Evolutionary conservation across 1,140 invertebrate species (phyloP).

Genomic region (Heliothis virescens): DNA sequence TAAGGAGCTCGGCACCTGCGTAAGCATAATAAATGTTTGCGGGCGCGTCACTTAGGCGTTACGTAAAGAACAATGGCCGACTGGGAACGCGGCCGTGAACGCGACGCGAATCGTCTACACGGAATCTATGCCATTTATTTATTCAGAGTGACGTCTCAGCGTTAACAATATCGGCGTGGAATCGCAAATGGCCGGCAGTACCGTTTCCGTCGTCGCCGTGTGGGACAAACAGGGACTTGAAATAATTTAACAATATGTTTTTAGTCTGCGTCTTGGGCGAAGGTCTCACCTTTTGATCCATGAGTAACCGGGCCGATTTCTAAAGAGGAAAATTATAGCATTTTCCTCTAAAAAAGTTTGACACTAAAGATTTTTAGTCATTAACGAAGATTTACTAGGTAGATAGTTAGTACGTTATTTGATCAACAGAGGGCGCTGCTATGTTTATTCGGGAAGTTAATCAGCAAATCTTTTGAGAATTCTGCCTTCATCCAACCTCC

Average conservation of each 20-base stretch:
- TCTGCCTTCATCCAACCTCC: too few relatives aligned
- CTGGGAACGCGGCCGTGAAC: constrained; percentile 81
- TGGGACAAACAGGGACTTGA: constrained; percentile 69
- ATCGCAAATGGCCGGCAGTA: constrained; percentile 76
- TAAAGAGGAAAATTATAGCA: too few relatives aligned
- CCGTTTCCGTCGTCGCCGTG: constrained; percentile 67
- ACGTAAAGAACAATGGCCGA: constrained; percentile 84
- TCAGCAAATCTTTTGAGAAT: too few relatives aligned
- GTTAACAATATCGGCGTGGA: constrained; percentile 75
- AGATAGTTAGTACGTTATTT: too few relatives aligned
- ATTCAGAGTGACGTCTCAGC: constrained; percentile 74
- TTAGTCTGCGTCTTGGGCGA: neutral
- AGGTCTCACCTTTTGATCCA: too few relatives aligned
- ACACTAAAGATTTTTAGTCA: too few relatives aligned
- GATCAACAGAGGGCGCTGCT: too few relatives aligned
- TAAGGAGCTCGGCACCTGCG: constrained; percentile 68
- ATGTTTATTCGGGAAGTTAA: too few relatives aligned
- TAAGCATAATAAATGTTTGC: constrained; percentile 73
- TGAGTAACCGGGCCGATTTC: too few relatives aligned
- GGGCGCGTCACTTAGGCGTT: constrained; percentile 74
- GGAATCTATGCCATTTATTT: constrained; percentile 73
- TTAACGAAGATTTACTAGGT: too few relatives aligned
- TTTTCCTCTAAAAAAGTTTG: too few relatives aligned
- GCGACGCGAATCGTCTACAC: constrained; percentile 71
- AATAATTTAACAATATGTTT: constrained; percentile 8